These are phyloP conservation scores for Haliclystus octoradiatus DNA, from an alignment of 30 jellyfish, hydroid and myxozoan species.

Conservation along the genomic window DNA sequence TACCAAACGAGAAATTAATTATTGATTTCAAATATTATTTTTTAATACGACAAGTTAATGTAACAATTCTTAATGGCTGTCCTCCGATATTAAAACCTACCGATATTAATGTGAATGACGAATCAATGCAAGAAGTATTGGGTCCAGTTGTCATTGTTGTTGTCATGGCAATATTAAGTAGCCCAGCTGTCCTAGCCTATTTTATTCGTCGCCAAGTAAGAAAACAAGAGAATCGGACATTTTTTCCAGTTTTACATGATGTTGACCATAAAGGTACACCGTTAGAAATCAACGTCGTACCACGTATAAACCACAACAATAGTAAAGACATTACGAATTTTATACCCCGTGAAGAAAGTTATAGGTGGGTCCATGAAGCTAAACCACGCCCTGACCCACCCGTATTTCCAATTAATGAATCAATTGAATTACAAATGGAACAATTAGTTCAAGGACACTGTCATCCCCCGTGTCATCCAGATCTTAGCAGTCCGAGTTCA, in stretches of 20 bases:
- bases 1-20: not conserved
- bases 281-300: not conserved
- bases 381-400: not conserved
- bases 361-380: not conserved
- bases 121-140: not conserved
- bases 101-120: not conserved
- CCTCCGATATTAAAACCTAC: too few relatives aligned
- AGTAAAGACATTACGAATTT: not conserved
- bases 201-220: conserved; percentile 32
- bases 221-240: conserved; percentile 36
- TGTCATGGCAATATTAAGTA: conserved; percentile 33
- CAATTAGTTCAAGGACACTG: not conserved
- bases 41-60: not conserved
- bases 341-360: not conserved
- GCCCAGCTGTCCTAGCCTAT: conserved; percentile 43
- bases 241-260: conserved; percentile 30
- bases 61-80: not conserved
- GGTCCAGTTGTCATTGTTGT: conserved; percentile 43
- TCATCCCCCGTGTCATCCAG: not conserved
- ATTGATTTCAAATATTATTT: too few relatives aligned
- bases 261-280: conserved; percentile 31
- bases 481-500: not conserved
- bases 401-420: not conserved
- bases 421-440: not conserved
- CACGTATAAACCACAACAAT: not conserved